Percentiles rank a stretch among this genome's conserved stretches.
Evolutionary conservation across 2,113 vertebrate species (phyloP).

Genomic region (Notarius quadriscutis): DNA sequence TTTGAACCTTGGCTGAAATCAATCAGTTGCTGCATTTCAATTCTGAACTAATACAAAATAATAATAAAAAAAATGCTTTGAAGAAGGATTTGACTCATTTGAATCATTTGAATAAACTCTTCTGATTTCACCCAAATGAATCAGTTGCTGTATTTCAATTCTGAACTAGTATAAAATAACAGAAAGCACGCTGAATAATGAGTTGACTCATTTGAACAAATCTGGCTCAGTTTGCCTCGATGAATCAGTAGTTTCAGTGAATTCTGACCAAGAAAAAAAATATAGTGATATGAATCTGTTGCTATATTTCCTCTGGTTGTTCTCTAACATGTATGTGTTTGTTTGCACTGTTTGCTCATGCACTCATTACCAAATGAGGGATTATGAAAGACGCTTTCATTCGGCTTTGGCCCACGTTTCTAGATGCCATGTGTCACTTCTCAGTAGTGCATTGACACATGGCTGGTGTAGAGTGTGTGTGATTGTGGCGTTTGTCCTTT

Average conservation of each 20-base stretch:
- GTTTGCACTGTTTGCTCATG: not conserved
- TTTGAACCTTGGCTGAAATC: not conserved
- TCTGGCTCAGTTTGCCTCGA: no score
- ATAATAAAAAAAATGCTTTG: not conserved
- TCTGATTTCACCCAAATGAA: not conserved
- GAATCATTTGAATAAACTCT: not conserved
- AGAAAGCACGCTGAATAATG: not conserved
- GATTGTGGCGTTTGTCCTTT: constrained; percentile 4
- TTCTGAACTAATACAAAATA: not conserved
- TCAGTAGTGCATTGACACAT: not conserved
- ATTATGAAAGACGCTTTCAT: constrained; percentile 6
- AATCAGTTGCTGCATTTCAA: not conserved
- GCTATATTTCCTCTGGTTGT: not conserved
- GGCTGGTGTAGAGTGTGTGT: not conserved
- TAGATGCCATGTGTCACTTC: not conserved
- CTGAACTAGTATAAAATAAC: not conserved
- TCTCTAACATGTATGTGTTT: not conserved
- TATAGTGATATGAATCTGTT: not conserved
- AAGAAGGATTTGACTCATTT: not conserved
- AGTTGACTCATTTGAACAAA: not conserved
- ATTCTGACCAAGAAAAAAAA: not conserved
- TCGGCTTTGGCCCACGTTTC: not conserved
- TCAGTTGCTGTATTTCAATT: not conserved
- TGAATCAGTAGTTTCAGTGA: not conserved
- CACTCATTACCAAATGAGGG: not conserved